These are phyloP conservation scores for Fistularia tabacaria DNA, from an alignment of 2,797 vertebrate species.

Conservation along the genomic window DNA sequence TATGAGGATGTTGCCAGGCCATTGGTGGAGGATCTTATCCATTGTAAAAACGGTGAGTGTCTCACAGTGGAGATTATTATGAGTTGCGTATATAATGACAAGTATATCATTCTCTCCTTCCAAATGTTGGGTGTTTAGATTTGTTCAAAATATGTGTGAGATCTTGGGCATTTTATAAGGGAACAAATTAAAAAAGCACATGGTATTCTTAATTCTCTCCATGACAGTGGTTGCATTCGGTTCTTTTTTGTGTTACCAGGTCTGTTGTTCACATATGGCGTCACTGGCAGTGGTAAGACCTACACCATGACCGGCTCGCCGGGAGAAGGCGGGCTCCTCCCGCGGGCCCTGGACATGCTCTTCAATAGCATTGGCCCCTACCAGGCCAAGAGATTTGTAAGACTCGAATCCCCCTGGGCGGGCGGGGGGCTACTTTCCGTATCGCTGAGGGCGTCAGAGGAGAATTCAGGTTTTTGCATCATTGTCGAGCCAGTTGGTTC, in stretches of 20 bases:
- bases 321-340: slow-evolving; percentile 91
- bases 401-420: slow-evolving; percentile 26
- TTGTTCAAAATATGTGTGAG: too few species aligned
- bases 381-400: slow-evolving; percentile 94
- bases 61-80: too few species aligned
- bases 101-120: too few species aligned
- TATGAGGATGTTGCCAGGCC: slow-evolving; percentile 89
- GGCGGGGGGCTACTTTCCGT: too few species aligned
- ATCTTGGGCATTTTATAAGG: neutral
- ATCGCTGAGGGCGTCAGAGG: too few species aligned
- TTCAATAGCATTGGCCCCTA: slow-evolving; percentile 91
- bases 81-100: too few species aligned
- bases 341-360: slow-evolving; percentile 89
- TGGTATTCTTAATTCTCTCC: neutral
- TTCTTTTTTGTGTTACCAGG: slow-evolving; percentile 66
- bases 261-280: slow-evolving; percentile 94
- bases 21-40: slow-evolving; percentile 90
- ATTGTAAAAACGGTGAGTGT: slow-evolving; percentile 85
- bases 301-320: slow-evolving; percentile 94
- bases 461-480: too few species aligned
- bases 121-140: neutral
- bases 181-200: neutral
- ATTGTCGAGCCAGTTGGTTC: too few species aligned
- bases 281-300: slow-evolving; percentile 96
- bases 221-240: neutral